These are phyloP conservation scores for Rhamnusium bicolor DNA, from an alignment of 2,888 invertebrate genomes.

Conservation along the genomic window DNA sequence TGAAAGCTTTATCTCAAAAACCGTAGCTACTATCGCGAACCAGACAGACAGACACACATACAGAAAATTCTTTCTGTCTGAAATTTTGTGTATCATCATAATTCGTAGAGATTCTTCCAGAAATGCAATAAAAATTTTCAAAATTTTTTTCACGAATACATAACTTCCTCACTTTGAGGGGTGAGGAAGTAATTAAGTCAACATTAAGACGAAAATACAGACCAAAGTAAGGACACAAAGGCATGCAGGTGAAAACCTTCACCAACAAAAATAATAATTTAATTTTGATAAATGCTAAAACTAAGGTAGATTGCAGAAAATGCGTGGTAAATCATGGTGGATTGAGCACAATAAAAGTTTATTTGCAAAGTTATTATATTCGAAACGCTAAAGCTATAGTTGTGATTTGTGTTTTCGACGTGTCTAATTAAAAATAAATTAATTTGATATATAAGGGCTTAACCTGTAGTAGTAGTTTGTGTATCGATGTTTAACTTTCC, in stretches of 20 bases:
- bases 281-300: conserved; percentile 11
- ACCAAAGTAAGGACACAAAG: too few relatives aligned
- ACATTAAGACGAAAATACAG: too few relatives aligned
- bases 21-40: too few relatives aligned
- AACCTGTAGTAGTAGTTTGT: conserved; percentile 59
- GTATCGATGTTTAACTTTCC: conserved; percentile 63
- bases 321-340: conserved; percentile 1
- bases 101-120: too few relatives aligned
- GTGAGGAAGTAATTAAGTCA: too few relatives aligned
- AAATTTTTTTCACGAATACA: too few relatives aligned
- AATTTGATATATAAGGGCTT: conserved; percentile 54
- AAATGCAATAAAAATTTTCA: too few relatives aligned
- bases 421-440: conserved; percentile 61
- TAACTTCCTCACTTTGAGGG: too few relatives aligned
- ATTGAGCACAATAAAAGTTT: conserved; percentile 35
- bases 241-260: neutral
- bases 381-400: conserved; percentile 41
- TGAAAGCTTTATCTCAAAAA: too few relatives aligned
- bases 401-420: conserved; percentile 59
- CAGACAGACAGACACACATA: too few relatives aligned
- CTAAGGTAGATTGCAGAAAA: neutral
- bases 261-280: neutral
- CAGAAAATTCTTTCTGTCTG: too few relatives aligned
- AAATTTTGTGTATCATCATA: too few relatives aligned
- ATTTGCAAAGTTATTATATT: conserved; percentile 37